A percentile compares a stretch with the other conserved stretches of the same genome.
phyloP scores from a whole-genome alignment of 2,113 vertebrate species.

The Hippolais icterina region DNA sequence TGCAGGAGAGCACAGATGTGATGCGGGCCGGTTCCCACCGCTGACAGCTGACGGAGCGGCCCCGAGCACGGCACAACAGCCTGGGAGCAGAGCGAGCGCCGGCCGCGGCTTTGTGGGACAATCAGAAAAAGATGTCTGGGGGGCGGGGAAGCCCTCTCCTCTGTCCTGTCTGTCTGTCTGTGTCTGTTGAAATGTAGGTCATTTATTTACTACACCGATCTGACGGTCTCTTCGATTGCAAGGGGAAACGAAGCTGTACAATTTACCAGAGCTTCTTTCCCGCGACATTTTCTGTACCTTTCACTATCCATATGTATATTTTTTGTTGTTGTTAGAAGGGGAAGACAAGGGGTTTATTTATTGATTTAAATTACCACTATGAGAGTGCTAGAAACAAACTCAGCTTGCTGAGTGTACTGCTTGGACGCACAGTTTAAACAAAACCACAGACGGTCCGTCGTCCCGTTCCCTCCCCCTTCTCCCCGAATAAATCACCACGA shows the following conservation, averaged over 20 bases:
- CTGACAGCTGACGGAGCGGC: conserved; percentile 76
- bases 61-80: conserved; percentile 67
- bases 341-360: conserved; percentile 75
- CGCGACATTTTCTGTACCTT: conserved; percentile 46
- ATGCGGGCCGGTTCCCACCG: conserved; percentile 74
- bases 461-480: neutral
- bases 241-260: neutral
- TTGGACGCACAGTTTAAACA: conserved; percentile 14
- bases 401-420: neutral
- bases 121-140: conserved; percentile 67
- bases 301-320: conserved; percentile 55
- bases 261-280: neutral
- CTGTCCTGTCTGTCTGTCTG: conserved; percentile 76
- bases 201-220: conserved; percentile 75
- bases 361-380: conserved; percentile 72
- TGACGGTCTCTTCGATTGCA: conserved; percentile 63
- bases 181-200: conserved; percentile 77
- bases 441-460: neutral
- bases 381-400: conserved; percentile 29
- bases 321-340: conserved; percentile 41
- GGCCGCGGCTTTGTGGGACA: conserved; percentile 75
- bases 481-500: neutral
- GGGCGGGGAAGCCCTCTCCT: conserved; percentile 68
- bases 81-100: conserved; percentile 60
- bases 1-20: conserved; percentile 72